phyloP scores from a whole-genome alignment of 2,797 vertebrate species.

The Pristis pectinata region DNA sequence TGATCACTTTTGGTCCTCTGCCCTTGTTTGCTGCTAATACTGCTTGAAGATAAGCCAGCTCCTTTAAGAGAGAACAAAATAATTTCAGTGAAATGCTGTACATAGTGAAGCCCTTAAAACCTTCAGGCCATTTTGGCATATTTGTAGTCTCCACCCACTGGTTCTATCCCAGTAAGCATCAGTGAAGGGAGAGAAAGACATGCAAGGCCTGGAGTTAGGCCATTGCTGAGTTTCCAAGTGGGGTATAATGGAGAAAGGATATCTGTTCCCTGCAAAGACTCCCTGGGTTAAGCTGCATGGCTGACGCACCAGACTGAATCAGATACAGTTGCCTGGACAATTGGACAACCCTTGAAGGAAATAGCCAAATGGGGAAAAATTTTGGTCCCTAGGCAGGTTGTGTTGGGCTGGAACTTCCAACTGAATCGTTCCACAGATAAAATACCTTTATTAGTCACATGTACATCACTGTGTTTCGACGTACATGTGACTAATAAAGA shows the following conservation, averaged over 20 bases:
- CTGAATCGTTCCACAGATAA: too few species aligned
- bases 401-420: neutral
- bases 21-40: constrained; percentile 51
- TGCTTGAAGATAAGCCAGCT: constrained; percentile 58
- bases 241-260: neutral
- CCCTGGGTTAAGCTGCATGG: neutral
- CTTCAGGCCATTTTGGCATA: neutral
- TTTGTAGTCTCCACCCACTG: neutral
- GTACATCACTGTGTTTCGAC: too few species aligned
- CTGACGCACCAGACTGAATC: neutral
- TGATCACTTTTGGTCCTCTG: constrained; percentile 46
- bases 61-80: constrained; percentile 44
- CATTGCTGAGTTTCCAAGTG: neutral
- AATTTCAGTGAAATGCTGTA: neutral
- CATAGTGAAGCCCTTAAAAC: neutral
- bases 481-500: too few species aligned
- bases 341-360: neutral
- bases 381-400: neutral
- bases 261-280: neutral
- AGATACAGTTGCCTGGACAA: neutral
- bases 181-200: neutral
- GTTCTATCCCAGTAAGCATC: neutral
- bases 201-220: neutral
- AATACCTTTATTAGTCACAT: too few species aligned
- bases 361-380: neutral